Base-by-base conservation (phyloP, 2,888 invertebrate species). In the Tinea trinotella region DNA sequence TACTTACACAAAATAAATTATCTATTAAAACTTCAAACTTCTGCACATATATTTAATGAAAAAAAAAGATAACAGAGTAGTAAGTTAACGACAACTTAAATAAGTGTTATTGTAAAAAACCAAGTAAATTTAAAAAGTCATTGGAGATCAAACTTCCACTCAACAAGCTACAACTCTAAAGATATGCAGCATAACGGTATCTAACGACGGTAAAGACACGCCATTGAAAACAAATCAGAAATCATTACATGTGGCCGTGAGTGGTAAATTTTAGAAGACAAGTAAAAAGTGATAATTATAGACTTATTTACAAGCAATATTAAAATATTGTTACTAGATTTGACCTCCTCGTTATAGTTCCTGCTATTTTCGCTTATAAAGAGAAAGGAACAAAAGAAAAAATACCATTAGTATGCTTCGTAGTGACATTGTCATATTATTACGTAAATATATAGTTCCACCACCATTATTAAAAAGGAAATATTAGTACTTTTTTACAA, bases 241-340 rank as follows among this genome's bases (percentile, higher is more conserved):
- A 40, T 40, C 89, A 40, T 40, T 90, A 90, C 90, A 90, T 90
- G 90, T 90, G 90, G 89, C 88, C 88, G 90, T 90, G 90, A 89
- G 89, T 90, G 89, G 87, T 55, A 68, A 67, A 69, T 52, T 12
- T 17, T 22, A 57, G 18, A 34, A 40, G 20, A 74, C 66, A 70
- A 70, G 73, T 69, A 67, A 70, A 24, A 71, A 61, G 71, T 74
- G 73, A 30, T 35, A 74, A 64, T 73, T 76, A 71, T 65, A 73
- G 71, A 72, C 68, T 73, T 69, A 75, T 76, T 73, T 74, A 79
- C 84, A 85, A 85, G 85, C 85, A 80, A 61, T 80, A 78, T 63
- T 74, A 74, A 76, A 76, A 75, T 71, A 74, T 76, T 67, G 74
- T 82, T 83, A 82, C 81, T 75, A 77, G 70, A 78, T 69, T 74